phyloP scores from a whole-genome alignment of 2,888 invertebrate genomes.

The Tenodera sinensis region DNA sequence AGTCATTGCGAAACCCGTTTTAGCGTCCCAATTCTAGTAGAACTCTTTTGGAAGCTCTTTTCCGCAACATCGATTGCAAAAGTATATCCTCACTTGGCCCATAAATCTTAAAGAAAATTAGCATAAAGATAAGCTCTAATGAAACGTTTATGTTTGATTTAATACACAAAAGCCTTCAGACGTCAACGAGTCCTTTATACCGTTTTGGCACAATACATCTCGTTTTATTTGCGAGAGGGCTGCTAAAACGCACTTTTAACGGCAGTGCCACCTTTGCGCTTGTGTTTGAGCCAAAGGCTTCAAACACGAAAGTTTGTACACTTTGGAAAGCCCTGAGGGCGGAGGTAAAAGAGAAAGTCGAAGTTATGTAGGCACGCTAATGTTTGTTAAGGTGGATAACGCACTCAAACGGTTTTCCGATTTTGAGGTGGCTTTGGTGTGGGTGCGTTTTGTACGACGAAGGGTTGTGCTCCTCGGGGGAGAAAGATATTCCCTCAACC shows the following conservation, averaged over 20 bases:
- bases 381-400: not conserved
- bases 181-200: too few species aligned
- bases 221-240: not conserved
- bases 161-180: too few species aligned
- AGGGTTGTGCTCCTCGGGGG: not conserved
- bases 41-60: too few species aligned
- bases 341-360: not conserved
- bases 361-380: not conserved
- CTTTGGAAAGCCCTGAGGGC: not conserved
- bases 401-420: not conserved
- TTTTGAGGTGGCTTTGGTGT: not conserved
- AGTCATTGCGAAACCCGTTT: too few species aligned
- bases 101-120: too few species aligned
- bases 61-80: too few species aligned
- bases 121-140: too few species aligned
- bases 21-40: too few species aligned
- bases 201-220: too few species aligned
- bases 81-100: too few species aligned
- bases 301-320: not conserved
- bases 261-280: not conserved
- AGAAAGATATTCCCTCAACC: not conserved
- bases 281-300: not conserved
- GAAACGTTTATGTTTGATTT: too few species aligned
- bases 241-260: not conserved
- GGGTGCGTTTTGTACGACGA: not conserved